Evolutionary conservation across 2,888 invertebrate genomes (phyloP), one percentile per base, ranked within the genome.

Genomic region (Lysandra coridon): DNA sequence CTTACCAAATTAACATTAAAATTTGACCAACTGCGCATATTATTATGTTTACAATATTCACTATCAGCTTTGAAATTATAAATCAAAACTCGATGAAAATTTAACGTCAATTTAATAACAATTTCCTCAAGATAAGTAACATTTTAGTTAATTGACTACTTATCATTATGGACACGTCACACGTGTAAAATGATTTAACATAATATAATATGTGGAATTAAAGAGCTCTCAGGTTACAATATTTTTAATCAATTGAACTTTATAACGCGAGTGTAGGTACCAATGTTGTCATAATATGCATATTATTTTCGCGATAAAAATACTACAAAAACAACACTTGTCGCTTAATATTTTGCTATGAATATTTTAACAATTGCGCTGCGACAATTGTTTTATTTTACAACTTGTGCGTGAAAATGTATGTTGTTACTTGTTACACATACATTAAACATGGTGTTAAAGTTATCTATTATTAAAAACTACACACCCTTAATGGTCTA

Each of bases 191-290:
- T 57, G 7, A 7, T 49, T 12, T 49, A 49, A 49, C 49, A 49
- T 2, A 44, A 49, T 2, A 44, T 44, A 10, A 2, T 10, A 12
- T 12, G 49, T 49, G 10, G 10, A 49, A 49, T 49, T 49, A 49
- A 49, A 49, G 49, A 49, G 49, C 10, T 49, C 40, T 44, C 23
- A n/a, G 23, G 60, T 60, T 6, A n/a, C 7, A 64, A 64, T 64
- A 64, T 64, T 69, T 62, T 44, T n/a, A 30, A 49, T 62, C 64
- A 78, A 69, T 64, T 44, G 37, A 37, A 73, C 33, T 73, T 73
- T 17, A 73, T 6, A n/a, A 40, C 73, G 73, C 73, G 73, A 73
- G 10, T 40, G 73, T 73, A 73, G 17, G 73, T 73, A 40, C 17
- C 40, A 40, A 40, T 73, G 64, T 64, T 64, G 64, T 64, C 64